Evolutionary conservation across 2,797 vertebrate species (phyloP), one percentile per base, ranked within the genome.

Genomic region (Sciaenops ocellatus): DNA sequence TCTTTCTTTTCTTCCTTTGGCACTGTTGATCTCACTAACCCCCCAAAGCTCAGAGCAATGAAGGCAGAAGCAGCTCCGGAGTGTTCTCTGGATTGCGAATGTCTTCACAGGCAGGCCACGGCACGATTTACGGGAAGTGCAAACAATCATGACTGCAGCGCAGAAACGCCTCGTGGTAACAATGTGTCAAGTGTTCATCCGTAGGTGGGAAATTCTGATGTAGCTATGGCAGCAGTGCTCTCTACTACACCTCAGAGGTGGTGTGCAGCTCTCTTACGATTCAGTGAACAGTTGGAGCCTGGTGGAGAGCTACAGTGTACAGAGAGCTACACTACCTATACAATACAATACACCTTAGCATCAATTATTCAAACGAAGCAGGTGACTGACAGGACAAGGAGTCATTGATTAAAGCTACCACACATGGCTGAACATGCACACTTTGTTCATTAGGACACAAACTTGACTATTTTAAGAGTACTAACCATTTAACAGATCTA

Each of bases 61-160:
- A 60, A 38, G 13, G 26, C 50, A 55, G 61, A 69, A 6, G 18
- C 46, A 68, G 68, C 42, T 13, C 24, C 44, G 60, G 5, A 3
- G 0, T 69, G 34, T 64, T 84, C 70, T 70, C 28, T 54, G 38
- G 42, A 62, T 42, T 47, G 54, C 30, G 76, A 44, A 69, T 10
- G 55, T 59, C 8, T 52, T 41, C 3, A 20, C 44, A 68, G 77
- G 41, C 87, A 85, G 85, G 87, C 56, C 42, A 15, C 67, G 22
- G 79, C 90, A 87, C 0, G 79, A 84, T 30, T 54, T 55, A 20
- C 56, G 78, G 65, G 54, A 77, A 86, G 75, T 46, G 67, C 71
- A 83, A 82, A 80, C 79, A 76, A 41, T 68, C 10, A 15, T n/a
- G 47, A 59, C 38, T 13, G 73, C 18, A 63, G 57, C 73, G 28